phyloP scores from a whole-genome alignment of 2,113 vertebrate species.

The Poecilia latipinna region DNA sequence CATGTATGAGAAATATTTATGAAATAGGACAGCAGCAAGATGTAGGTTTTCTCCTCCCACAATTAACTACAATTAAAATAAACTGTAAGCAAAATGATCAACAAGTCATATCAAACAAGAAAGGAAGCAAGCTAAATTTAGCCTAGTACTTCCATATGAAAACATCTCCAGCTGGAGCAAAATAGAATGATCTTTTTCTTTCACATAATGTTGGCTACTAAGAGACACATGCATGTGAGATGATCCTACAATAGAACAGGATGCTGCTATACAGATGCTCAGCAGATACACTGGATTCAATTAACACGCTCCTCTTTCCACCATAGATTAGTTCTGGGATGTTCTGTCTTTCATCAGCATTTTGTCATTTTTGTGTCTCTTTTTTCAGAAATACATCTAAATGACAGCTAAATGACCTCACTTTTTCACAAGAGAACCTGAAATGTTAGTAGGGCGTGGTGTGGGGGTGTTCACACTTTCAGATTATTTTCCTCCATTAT shows the following conservation, averaged over 20 bases:
- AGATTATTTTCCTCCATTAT: not conserved
- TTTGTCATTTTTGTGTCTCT: slow-evolving; percentile 23
- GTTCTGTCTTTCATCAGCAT: slow-evolving; percentile 69
- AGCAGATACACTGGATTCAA: slow-evolving; percentile 65
- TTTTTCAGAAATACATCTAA: slow-evolving; percentile 6
- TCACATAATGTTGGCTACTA: slow-evolving; percentile 34
- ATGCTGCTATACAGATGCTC: slow-evolving; percentile 57
- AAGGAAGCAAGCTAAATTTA: not conserved
- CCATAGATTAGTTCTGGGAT: slow-evolving; percentile 60
- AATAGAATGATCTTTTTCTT: slow-evolving; percentile 14
- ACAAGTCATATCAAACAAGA: not conserved
- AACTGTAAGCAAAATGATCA: not conserved
- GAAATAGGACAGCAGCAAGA: not conserved
- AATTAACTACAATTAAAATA: not conserved
- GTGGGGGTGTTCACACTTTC: not conserved
- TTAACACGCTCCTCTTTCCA: slow-evolving; percentile 33
- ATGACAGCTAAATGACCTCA: slow-evolving; percentile 13
- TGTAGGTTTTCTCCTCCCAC: not conserved
- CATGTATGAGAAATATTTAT: not conserved
- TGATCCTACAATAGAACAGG: slow-evolving; percentile 42
- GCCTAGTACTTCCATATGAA: not conserved
- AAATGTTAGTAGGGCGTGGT: not conserved
- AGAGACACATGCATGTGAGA: slow-evolving; percentile 47
- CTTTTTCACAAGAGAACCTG: slow-evolving; percentile 33
- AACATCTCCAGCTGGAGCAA: not conserved